Evolutionary conservation across 2,888 invertebrate species (phyloP).

Genomic region (Pseudococcus viburni): DNA sequence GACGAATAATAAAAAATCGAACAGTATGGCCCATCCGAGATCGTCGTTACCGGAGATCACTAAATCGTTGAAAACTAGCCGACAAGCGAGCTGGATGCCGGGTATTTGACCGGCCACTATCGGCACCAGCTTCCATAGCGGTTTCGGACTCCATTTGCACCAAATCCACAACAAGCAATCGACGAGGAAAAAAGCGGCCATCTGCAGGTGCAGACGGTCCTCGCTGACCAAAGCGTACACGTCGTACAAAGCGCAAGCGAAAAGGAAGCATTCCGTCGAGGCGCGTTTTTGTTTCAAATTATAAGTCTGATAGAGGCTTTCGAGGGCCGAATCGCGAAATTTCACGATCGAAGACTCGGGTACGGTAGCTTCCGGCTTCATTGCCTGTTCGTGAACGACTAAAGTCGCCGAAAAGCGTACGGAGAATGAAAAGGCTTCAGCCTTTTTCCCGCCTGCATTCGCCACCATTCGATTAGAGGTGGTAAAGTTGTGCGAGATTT

Average conservation of each 20-base stretch:
- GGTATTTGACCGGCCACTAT: slow-evolving; percentile 79
- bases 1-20: slow-evolving; percentile 82
- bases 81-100: slow-evolving; percentile 76
- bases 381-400: slow-evolving; percentile 66
- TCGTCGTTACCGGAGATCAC: slow-evolving; percentile 78
- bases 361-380: slow-evolving; percentile 66
- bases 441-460: slow-evolving; percentile 58
- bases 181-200: slow-evolving; percentile 71
- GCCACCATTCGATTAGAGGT: slow-evolving; percentile 70
- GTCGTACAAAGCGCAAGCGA: slow-evolving; percentile 79
- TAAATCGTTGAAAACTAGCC: slow-evolving; percentile 76
- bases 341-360: slow-evolving; percentile 65
- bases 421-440: slow-evolving; percentile 58
- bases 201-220: slow-evolving; percentile 67
- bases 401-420: slow-evolving; percentile 63
- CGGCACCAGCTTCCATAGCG: slow-evolving; percentile 76
- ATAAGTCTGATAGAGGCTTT: slow-evolving; percentile 81
- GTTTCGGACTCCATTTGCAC: slow-evolving; percentile 69
- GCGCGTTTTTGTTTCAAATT: slow-evolving; percentile 81
- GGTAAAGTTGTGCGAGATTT: slow-evolving; percentile 57
- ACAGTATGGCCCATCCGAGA: slow-evolving; percentile 81
- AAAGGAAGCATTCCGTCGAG: slow-evolving; percentile 80
- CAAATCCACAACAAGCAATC: slow-evolving; percentile 72
- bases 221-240: slow-evolving; percentile 72
- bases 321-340: slow-evolving; percentile 73